Base-by-base conservation (phyloP, 30 jellyfish, hydroid and myxozoan species). In the Cassiopea andromeda region DNA sequence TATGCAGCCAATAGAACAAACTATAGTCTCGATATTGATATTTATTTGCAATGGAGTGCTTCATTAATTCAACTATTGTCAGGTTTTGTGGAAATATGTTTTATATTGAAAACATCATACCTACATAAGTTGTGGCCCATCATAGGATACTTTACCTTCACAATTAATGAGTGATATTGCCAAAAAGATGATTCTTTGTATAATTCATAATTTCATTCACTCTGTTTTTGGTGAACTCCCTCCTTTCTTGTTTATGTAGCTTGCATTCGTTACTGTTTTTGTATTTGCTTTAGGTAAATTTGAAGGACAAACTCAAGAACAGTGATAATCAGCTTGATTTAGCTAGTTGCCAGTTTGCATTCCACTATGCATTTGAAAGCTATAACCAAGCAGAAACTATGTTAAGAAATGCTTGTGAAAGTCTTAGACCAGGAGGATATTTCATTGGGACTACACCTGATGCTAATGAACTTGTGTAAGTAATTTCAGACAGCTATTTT, bases 331-430 rank as follows among this genome's bases (percentile, higher is more conserved):
- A 80, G 89, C 91, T 96, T 27, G 99, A 96, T 80, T 46, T 94
- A 73, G 94, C 98, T 43, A 97, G 99, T 85, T 97, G 99, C 91
- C 98, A 93, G 72, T 97, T 97, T 84, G 99, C 99, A 6, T 93
- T 89, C 46, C 99, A 97, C 69, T 97, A 97, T 69, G 87, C 98
- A 18, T 97, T 97, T 82, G 99, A 97, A 74, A 77, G 96, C 60
- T 78, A 92, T 73, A 97, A 91, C 16, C 98, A 97, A 91, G 99
- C 99, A 27, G 98, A 94, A 19, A 84, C 74, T 48, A 93, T 97
- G 98, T 59, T 97, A 50, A 73, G 69, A 61, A 97, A 97, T 82
- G 99, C 99, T 1, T 97, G 99, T 90, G 97, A 80, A 69, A 90
- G 94, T 70, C 97, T 97, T 12, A 74, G 97, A 66, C 93, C 89